Evolutionary conservation across 2,888 invertebrate species (phyloP).

Genomic region (Sclerodermus sp.): DNA sequence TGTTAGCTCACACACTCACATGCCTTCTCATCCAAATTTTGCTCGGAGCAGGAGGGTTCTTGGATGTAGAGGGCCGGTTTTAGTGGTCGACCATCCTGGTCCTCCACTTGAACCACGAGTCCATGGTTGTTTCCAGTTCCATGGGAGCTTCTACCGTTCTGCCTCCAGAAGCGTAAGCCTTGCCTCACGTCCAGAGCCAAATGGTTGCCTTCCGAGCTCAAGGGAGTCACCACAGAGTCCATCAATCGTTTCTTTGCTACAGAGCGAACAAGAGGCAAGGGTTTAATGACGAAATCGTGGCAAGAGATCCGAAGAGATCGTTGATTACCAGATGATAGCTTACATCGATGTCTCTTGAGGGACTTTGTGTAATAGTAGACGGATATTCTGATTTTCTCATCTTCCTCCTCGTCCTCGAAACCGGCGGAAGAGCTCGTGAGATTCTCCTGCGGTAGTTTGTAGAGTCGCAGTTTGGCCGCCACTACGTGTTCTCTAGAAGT

Average conservation of each 20-base stretch:
- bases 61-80: constrained; percentile 61
- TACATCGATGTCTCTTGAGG: constrained; percentile 62
- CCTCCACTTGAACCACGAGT: constrained; percentile 64
- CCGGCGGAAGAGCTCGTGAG: constrained; percentile 36
- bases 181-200: constrained; percentile 49
- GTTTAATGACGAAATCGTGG: too few species aligned
- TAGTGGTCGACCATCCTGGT: constrained; percentile 62
- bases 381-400: constrained; percentile 63
- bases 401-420: constrained; percentile 46
- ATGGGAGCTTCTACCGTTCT: constrained; percentile 25
- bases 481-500: constrained; percentile 59
- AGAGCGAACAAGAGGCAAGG: too few species aligned
- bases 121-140: constrained; percentile 54
- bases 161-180: constrained; percentile 47
- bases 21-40: constrained; percentile 53
- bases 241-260: constrained; percentile 51
- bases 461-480: constrained; percentile 62
- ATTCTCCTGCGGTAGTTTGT: constrained; percentile 58
- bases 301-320: too few species aligned
- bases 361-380: constrained; percentile 64
- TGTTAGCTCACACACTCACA: constrained; percentile 58
- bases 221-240: constrained; percentile 48
- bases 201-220: constrained; percentile 44
- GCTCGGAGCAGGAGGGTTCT: constrained; percentile 43
- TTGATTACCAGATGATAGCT: too few species aligned